Evolutionary conservation across 2,113 vertebrate species (phyloP).

Genomic region (Macquaria ambigua): DNA sequence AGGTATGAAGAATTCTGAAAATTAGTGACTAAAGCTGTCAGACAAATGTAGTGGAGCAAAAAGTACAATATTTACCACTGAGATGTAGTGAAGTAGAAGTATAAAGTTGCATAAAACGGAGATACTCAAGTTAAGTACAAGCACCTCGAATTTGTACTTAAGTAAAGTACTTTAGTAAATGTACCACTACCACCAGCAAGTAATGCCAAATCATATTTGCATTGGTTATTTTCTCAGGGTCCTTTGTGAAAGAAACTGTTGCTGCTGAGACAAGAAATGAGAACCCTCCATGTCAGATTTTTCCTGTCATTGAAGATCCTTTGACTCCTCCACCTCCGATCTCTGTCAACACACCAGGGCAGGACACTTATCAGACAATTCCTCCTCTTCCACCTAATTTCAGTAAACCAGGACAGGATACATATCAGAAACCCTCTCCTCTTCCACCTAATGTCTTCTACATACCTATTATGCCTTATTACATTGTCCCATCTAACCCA

Average conservation of each 20-base stretch:
- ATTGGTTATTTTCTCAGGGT: not conserved
- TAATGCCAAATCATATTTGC: not conserved
- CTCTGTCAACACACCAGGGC: not conserved
- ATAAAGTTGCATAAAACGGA: not conserved
- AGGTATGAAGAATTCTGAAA: not conserved
- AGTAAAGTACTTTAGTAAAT: not conserved
- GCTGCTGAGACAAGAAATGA: not conserved
- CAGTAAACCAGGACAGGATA: not conserved
- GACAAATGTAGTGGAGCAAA: not conserved
- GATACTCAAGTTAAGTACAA: too few species aligned
- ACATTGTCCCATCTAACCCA: not conserved
- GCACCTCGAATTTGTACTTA: not conserved
- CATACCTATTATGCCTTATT: not conserved
- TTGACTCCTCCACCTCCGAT: not conserved
- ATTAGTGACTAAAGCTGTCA: not conserved
- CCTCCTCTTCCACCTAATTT: not conserved
- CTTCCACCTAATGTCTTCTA: not conserved
- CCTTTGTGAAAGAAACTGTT: not conserved
- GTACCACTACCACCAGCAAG: not conserved
- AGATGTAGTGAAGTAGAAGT: not conserved
- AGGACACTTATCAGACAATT: not conserved
- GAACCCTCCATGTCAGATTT: not conserved
- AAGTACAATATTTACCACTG: too few species aligned
- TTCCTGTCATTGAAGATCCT: not conserved
- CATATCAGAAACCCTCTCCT: not conserved